Evolutionary conservation across 2,888 invertebrate genomes (phyloP).

Genomic region (Disparrhopalites patrizii): DNA sequence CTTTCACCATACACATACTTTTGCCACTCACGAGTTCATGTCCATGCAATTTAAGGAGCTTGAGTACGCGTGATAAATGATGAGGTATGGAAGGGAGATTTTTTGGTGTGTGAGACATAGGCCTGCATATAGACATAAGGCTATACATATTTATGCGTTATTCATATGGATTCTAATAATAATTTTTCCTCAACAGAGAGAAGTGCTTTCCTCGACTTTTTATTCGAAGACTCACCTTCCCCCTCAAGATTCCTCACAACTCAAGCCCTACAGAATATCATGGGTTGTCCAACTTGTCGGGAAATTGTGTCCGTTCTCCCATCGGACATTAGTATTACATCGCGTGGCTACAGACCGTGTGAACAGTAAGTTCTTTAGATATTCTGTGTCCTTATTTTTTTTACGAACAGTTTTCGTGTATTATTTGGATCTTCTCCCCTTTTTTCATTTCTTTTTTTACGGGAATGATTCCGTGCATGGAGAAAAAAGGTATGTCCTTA

Average conservation of each 20-base stretch:
- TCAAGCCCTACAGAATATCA: slow-evolving; percentile 24
- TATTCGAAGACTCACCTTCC: slow-evolving; percentile 24
- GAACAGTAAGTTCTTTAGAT: slow-evolving; percentile 22
- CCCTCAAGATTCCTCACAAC: slow-evolving; percentile 22
- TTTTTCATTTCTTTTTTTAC: slow-evolving; percentile 9
- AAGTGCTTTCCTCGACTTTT: slow-evolving; percentile 22
- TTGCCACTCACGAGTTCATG: no score
- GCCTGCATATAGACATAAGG: no score
- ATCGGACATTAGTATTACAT: slow-evolving; percentile 16
- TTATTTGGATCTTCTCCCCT: neutral
- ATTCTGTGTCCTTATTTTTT: no score
- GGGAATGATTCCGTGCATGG: slow-evolving; percentile 14
- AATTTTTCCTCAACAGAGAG: slow-evolving; percentile 10
- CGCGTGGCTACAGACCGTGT: slow-evolving; percentile 9
- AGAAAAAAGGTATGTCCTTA: no score
- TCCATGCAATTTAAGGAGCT: no score
- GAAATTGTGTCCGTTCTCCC: slow-evolving; percentile 20
- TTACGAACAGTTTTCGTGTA: neutral
- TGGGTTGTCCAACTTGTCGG: slow-evolving; percentile 26
- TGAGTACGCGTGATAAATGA: neutral
- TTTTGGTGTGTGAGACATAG: neutral
- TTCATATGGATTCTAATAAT: no score
- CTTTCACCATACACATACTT: no score
- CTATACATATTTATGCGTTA: no score
- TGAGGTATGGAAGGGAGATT: neutral